These are phyloP conservation scores for Chirona hameri DNA, from an alignment of 2,888 invertebrate genomes.

Conservation along the genomic window DNA sequence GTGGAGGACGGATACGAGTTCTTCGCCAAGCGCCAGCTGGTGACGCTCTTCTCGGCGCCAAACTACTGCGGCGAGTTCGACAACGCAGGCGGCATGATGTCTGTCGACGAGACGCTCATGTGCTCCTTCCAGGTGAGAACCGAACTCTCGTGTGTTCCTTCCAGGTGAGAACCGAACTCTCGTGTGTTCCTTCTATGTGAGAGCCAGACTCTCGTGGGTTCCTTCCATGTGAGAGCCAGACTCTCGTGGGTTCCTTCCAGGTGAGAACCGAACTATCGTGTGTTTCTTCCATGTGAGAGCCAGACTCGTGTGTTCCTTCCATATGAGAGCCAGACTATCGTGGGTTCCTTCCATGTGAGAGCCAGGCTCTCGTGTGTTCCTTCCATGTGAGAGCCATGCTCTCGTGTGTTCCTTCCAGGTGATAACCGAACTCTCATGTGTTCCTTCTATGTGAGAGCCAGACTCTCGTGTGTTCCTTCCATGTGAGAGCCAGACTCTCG, in stretches of 20 bases:
- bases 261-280: neutral
- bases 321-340: neutral
- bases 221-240: neutral
- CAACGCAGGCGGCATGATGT: conserved; percentile 99
- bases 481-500: no score
- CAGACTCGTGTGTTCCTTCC: no score
- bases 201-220: no score
- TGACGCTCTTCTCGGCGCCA: conserved; percentile 97
- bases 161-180: no score
- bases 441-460: no score
- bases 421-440: no score
- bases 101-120: conserved; percentile 97
- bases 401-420: no score
- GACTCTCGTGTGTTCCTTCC: neutral
- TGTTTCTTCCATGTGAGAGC: neutral
- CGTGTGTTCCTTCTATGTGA: neutral
- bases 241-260: no score
- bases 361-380: neutral
- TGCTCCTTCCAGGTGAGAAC: conserved; percentile 91
- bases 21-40: conserved; percentile 96
- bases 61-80: conserved; percentile 98
- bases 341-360: no score
- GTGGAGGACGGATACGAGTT: conserved; percentile 99
- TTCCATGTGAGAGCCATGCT: no score
- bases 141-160: no score